Evolutionary conservation across 2,797 vertebrate genomes (phyloP).

Genomic region (Galaxias olidus): DNA sequence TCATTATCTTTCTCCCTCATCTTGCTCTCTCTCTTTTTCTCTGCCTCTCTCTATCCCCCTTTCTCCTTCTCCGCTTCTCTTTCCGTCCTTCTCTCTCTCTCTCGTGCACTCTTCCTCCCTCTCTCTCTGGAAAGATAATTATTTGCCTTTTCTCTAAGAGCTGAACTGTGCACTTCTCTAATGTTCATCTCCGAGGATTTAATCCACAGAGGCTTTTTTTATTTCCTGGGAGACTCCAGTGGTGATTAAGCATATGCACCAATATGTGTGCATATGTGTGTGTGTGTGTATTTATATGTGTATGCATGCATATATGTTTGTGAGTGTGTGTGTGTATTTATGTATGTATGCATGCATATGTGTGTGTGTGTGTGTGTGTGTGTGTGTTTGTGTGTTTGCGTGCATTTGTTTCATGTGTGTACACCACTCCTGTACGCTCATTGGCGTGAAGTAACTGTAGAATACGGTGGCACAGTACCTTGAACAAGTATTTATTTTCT

Average conservation of each 20-base stretch:
- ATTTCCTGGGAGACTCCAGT: slow-evolving; percentile 62
- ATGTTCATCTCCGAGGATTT: slow-evolving; percentile 61
- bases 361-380: not conserved
- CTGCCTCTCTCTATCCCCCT: slow-evolving; percentile 49
- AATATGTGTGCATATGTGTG: slow-evolving; percentile 2
- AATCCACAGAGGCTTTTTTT: slow-evolving; percentile 56
- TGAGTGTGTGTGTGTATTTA: slow-evolving; percentile 24
- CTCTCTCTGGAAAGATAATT: slow-evolving; percentile 45
- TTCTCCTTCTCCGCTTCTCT: slow-evolving; percentile 21
- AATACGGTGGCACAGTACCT: no score
- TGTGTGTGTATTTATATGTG: slow-evolving; percentile 5
- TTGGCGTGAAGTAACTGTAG: no score
- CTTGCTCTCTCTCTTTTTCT: slow-evolving; percentile 54
- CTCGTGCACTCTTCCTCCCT: not conserved
- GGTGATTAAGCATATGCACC: slow-evolving; percentile 50
- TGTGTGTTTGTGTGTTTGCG: not conserved
- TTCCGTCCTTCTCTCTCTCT: not conserved
- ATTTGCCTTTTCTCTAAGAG: slow-evolving; percentile 59
- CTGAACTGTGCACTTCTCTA: slow-evolving; percentile 70
- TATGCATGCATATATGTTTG: not conserved
- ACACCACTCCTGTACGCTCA: not conserved
- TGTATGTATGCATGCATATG: slow-evolving; percentile 21
- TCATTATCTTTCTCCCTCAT: slow-evolving; percentile 27
- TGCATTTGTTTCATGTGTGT: not conserved
- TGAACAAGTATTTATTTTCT: no score